Conservation (phyloP, 2,888 invertebrate genomes). For the Scelioninae gen. 2 region DNA sequence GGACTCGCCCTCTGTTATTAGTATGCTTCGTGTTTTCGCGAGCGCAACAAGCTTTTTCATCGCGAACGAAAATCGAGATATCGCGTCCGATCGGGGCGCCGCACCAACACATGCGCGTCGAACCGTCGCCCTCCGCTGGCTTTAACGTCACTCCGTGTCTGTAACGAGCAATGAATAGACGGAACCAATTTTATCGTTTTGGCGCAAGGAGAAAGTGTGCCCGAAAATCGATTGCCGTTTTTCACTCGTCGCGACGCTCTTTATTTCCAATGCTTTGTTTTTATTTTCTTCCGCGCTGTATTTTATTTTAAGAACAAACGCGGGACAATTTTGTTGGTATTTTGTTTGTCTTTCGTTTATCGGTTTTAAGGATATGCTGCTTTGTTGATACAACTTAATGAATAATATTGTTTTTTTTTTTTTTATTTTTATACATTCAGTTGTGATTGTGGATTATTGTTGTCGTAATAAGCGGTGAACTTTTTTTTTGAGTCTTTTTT, state of each 20-base stretch:
- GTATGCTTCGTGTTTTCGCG: neutral
- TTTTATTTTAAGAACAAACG: too few species aligned
- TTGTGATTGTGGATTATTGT: too few species aligned
- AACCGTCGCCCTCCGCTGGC: neutral
- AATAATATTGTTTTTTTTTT: too few species aligned
- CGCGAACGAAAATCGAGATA: conserved; percentile 2
- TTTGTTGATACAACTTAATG: too few species aligned
- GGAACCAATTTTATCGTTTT: conserved; percentile 14
- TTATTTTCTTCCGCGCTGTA: too few species aligned
- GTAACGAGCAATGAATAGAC: conserved; percentile 25
- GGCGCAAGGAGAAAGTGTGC: conserved; percentile 16
- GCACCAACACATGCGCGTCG: neutral
- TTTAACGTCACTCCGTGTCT: conserved; percentile 13
- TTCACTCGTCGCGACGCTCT: neutral
- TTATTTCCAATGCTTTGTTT: conserved; percentile 2
- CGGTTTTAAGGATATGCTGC: too few species aligned
- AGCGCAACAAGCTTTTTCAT: neutral
- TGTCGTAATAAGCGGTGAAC: too few species aligned
- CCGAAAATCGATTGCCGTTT: conserved; percentile 20
- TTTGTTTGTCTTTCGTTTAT: too few species aligned
- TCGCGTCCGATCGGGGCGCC: conserved; percentile 21
- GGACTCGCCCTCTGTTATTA: neutral
- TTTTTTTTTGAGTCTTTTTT: too few species aligned
- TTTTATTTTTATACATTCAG: too few species aligned
- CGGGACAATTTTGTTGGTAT: too few species aligned